These are phyloP conservation scores for Tautogolabrus adspersus DNA, from an alignment of 2,113 vertebrate species.

Conservation along the genomic window DNA sequence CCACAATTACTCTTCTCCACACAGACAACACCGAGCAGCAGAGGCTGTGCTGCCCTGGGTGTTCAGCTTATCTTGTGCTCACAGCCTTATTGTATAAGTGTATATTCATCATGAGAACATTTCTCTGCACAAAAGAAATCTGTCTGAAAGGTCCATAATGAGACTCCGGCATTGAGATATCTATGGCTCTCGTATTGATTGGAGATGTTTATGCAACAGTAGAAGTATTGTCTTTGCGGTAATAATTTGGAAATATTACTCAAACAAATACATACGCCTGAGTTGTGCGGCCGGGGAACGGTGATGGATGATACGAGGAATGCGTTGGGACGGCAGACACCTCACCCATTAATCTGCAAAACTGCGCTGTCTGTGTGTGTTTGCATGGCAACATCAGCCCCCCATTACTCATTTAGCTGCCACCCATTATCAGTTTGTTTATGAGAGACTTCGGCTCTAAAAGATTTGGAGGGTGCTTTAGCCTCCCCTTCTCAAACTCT, in stretches of 20 bases:
- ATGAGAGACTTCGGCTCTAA: slow-evolving; percentile 65
- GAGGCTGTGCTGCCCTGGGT: slow-evolving; percentile 5
- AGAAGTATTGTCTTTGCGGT: slow-evolving; percentile 54
- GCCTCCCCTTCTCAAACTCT: slow-evolving; percentile 50
- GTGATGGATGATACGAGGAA: slow-evolving; percentile 73
- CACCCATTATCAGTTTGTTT: slow-evolving; percentile 69
- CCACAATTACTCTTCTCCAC: slow-evolving; percentile 59
- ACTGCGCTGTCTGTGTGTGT: slow-evolving; percentile 66
- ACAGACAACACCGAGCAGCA: slow-evolving; percentile 14
- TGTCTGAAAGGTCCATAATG: slow-evolving; percentile 41
- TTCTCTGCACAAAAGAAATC: slow-evolving; percentile 26
- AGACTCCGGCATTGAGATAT: slow-evolving; percentile 36
- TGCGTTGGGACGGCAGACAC: slow-evolving; percentile 64
- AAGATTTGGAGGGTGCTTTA: slow-evolving; percentile 63
- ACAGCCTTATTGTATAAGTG: slow-evolving; percentile 43
- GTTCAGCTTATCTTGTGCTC: slow-evolving; percentile 47
- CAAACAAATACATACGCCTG: slow-evolving; percentile 57
- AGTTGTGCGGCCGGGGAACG: slow-evolving; percentile 41
- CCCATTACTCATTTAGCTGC: slow-evolving; percentile 73
- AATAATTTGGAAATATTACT: slow-evolving; percentile 61
- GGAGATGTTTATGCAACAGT: slow-evolving; percentile 43
- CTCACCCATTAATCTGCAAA: slow-evolving; percentile 76
- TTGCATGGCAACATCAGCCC: slow-evolving; percentile 71
- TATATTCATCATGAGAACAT: slow-evolving; percentile 52
- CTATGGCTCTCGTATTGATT: slow-evolving; percentile 51